Conservation (phyloP, 2,113 vertebrate genomes). For the Elgaria multicarinata region DNA sequence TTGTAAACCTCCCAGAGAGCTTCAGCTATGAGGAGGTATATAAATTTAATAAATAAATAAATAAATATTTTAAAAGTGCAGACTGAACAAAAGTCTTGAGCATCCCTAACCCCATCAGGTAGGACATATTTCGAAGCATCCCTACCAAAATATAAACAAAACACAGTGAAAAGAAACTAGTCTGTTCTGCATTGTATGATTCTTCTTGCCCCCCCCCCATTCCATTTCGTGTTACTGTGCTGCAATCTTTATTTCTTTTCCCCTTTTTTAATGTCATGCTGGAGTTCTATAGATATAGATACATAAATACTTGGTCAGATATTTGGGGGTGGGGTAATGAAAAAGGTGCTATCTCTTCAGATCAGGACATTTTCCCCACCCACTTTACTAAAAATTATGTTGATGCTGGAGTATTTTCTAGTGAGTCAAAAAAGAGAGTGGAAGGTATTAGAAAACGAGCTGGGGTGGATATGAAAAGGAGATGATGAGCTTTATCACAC, state of each 20-base stretch:
- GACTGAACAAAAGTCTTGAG: no score
- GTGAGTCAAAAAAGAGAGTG: conserved; percentile 28
- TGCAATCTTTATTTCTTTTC: background rate
- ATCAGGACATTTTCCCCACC: background rate
- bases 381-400: conserved; percentile 45
- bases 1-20: no score
- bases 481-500: no score
- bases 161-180: background rate
- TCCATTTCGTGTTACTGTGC: conserved; percentile 36
- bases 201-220: background rate
- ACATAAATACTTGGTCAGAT: conserved; percentile 57
- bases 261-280: conserved; percentile 27
- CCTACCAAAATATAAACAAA: background rate
- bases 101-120: no score
- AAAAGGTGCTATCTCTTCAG: conserved; percentile 10
- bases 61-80: no score
- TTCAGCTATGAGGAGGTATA: no score
- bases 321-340: conserved; percentile 19
- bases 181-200: background rate
- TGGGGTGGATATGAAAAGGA: background rate
- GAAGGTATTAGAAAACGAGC: conserved; percentile 6
- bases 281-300: no score
- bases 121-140: background rate
- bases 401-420: conserved; percentile 20
- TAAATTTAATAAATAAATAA: no score